These are phyloP conservation scores for Antigone vipio DNA, from an alignment of 2,113 vertebrate species.

Conservation along the genomic window DNA sequence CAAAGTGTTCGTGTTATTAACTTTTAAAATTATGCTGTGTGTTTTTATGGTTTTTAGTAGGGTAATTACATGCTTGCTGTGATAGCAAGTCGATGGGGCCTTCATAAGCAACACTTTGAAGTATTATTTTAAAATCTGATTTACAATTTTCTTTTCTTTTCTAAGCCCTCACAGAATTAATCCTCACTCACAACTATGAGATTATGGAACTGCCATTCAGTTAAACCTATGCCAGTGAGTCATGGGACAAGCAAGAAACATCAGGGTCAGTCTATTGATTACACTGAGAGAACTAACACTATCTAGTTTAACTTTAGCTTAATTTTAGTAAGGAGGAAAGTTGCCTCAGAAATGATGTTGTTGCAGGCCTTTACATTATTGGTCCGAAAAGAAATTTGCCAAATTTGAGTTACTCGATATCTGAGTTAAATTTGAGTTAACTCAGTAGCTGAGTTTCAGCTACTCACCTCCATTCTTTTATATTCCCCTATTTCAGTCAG, in stretches of 20 bases:
- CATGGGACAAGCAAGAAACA: neutral
- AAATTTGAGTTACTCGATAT: neutral
- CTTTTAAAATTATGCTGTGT: neutral
- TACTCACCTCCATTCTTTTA: neutral
- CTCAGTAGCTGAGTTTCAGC: neutral
- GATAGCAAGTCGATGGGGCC: neutral
- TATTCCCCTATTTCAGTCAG: neutral
- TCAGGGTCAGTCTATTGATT: neutral
- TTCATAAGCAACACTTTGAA: neutral
- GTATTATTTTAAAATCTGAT: neutral
- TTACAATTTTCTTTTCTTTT: neutral
- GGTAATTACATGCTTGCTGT: neutral
- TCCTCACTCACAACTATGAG: neutral
- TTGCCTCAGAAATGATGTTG: neutral
- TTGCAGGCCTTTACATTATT: neutral
- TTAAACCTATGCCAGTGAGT: neutral
- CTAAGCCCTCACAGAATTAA: neutral
- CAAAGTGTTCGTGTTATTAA: neutral
- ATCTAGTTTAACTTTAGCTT: neutral
- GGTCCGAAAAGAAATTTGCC: neutral
- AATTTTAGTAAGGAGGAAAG: neutral
- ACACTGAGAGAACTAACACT: neutral
- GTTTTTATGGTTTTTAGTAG: neutral
- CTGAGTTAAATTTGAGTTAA: neutral
- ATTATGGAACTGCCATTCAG: neutral